Evolutionary conservation across 2,797 vertebrate species (phyloP), one percentile per base, ranked within the genome.

Genomic region (Hoplostethus atlanticus): DNA sequence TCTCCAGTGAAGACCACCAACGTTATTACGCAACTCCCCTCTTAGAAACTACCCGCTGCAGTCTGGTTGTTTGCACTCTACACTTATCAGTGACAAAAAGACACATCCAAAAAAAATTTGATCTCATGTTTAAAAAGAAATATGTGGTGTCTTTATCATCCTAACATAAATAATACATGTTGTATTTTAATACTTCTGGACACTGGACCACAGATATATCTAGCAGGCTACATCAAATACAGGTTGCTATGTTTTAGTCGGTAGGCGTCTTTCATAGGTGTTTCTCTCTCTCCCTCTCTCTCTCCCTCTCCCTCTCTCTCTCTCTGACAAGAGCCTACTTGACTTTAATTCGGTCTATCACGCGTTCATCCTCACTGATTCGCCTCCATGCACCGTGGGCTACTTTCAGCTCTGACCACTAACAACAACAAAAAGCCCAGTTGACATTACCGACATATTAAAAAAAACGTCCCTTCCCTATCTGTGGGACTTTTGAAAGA

Each of bases 11-110:
- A 76, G 74, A 83, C 77, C 85, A 89, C 74, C 87, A 82, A 87
- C 73, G 81, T 75, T 31, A 85, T 92, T 92, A 92, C 86, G 89
- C 90, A 92, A 91, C 84, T 80, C 68, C 73, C 69, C 79, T 77
- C 72, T 83, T 70, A 75, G 65, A 73, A 68, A 71, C 81, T 59
- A 9, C 53, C 57, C 65, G 80, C 52, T 61, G 58, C 68, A 34
- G 59, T 69, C 55, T 67, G 47, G 77, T 51, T 71, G 67, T 85
- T 73, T 83, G 72, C 66, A 63, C 71, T 79, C 64, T 81, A 51
- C 31, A 38, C 48, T 69, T 46, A 3, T 50, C 7, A 36, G 34
- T 36, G 34, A 36, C 6, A 36, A 36, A 56, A 50, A 68, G 44
- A 46, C 15, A 13, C 13, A 46, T 46, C 60, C 47, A 55, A 25